Base-by-base conservation (phyloP, 1,140 invertebrate genomes). In the Drosophila virilis region DNA sequence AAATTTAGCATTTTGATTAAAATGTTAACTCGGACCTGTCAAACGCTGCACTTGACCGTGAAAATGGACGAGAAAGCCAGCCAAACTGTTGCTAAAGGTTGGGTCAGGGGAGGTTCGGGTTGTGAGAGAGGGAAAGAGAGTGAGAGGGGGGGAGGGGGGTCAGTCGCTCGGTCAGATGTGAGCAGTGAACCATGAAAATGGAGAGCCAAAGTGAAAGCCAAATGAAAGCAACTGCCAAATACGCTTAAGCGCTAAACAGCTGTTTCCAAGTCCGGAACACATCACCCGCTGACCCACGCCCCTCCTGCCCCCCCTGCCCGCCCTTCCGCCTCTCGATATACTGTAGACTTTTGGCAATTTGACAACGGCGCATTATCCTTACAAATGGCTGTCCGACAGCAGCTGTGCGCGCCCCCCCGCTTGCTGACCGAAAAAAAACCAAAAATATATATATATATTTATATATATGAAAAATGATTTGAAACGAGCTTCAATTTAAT, bases 341-440 rank as follows among this genome's bases (percentile, higher is more conserved):
- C 55, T 60, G 9, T 46, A 52, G 38, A 46, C 77, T 61, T 51
- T 81, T 88, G 83, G 83, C 83, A 86, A 86, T 88, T 86, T 85
- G 82, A 85, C 82, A 85, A 86, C 70, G 64, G 78, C 78, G 68
- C 82, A 85, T 85, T 86, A 86, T 76, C 82, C 75, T 78, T 73
- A 85, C 82, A 86, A 86, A 81, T 74, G 78, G 78, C 75, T 55
- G 57, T 55, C 71, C 22, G 22, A 55, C 40, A 70, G 62, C 76
- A 79, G 67, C 65, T 77, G 80, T 33, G 58, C 70, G 28, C 32
- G 2, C 2, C 61, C 61, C 42, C 8, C 12, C 43, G 17, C 51
- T 8, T 46, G 48, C 33, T 64, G 2, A 37, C 37, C 13, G 28
- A 1, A 35, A 54, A 74, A n/a, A 43, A n/a, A n/a, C n/a, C 37